phyloP scores from a whole-genome alignment of 2,888 invertebrate genomes.

The Drosophila prostipennis region DNA sequence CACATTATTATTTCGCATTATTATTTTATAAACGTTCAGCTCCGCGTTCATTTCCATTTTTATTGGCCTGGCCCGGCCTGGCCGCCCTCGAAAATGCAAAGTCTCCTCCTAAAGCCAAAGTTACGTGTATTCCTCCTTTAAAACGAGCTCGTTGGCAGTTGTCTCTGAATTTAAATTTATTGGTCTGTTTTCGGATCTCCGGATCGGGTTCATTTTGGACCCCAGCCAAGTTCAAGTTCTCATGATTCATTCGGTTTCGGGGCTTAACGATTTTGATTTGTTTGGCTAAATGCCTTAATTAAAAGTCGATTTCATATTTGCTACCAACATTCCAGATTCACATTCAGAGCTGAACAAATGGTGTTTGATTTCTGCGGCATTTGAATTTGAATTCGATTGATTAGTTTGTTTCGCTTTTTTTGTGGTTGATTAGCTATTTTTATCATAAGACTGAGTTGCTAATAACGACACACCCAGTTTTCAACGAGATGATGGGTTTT shows the following conservation, averaged over 20 bases:
- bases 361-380: slow-evolving; percentile 32
- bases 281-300: slow-evolving; percentile 75
- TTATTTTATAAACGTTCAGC: slow-evolving; percentile 81
- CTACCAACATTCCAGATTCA: slow-evolving; percentile 67
- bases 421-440: slow-evolving; percentile 25
- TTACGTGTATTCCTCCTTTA: slow-evolving; percentile 49
- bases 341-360: slow-evolving; percentile 35
- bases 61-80: slow-evolving; percentile 64
- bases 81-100: slow-evolving; percentile 69
- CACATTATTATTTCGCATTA: slow-evolving; percentile 82
- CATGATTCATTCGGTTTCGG: slow-evolving; percentile 62
- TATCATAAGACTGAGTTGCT: neutral
- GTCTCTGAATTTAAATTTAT: slow-evolving; percentile 68
- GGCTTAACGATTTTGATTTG: slow-evolving; percentile 34
- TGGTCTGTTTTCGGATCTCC: slow-evolving; percentile 35
- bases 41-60: slow-evolving; percentile 78
- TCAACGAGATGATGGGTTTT: slow-evolving; percentile 3
- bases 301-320: slow-evolving; percentile 74
- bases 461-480: slow-evolving; percentile 20
- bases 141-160: slow-evolving; percentile 74
- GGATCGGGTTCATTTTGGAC: slow-evolving; percentile 46
- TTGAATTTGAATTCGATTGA: slow-evolving; percentile 40
- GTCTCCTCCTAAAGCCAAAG: slow-evolving; percentile 29
- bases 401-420: neutral
- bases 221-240: slow-evolving; percentile 46